A percentile compares a stretch with the other conserved stretches of the same genome.
Conservation (phyloP, 1,140 invertebrate species). For the Gonatopus flavifemur region DNA sequence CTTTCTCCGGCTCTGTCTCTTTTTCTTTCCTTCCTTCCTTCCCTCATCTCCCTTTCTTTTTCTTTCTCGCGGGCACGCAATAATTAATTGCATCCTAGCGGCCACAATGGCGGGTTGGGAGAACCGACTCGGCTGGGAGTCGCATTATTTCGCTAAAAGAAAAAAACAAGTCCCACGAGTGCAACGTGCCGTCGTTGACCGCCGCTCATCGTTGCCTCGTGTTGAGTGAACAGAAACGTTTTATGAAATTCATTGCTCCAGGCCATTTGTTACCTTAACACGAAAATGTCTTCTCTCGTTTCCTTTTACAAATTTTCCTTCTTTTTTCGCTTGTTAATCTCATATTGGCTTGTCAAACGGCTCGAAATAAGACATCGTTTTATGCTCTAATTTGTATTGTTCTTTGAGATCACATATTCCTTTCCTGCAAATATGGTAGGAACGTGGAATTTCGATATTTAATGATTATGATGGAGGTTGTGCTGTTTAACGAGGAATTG, state of each 20-base stretch:
- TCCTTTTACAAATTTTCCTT: constrained; percentile 19
- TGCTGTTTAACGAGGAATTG: no score
- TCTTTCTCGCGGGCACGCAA: constrained; percentile 42
- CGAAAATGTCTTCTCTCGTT: not conserved
- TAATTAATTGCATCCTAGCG: constrained; percentile 52
- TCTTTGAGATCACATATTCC: no score
- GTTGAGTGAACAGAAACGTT: constrained; percentile 31
- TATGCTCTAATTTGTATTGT: no score
- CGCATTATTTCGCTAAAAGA: constrained; percentile 43
- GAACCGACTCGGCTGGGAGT: constrained; percentile 17
- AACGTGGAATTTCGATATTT: no score
- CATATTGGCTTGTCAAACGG: no score
- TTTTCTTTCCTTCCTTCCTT: no score
- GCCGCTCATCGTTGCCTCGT: constrained; percentile 22
- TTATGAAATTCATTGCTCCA: constrained; percentile 28
- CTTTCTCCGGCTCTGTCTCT: no score
- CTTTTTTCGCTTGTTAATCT: no score
- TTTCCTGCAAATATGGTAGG: no score
- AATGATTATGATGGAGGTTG: no score
- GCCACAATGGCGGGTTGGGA: constrained; percentile 39
- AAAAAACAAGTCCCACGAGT: constrained; percentile 45
- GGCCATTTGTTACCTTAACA: not conserved
- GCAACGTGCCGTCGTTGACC: constrained; percentile 7
- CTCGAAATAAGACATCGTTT: no score
- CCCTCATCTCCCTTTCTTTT: no score